Evolutionary conservation across 2,797 vertebrate species (phyloP).

Genomic region (Intellagama lesueurii): DNA sequence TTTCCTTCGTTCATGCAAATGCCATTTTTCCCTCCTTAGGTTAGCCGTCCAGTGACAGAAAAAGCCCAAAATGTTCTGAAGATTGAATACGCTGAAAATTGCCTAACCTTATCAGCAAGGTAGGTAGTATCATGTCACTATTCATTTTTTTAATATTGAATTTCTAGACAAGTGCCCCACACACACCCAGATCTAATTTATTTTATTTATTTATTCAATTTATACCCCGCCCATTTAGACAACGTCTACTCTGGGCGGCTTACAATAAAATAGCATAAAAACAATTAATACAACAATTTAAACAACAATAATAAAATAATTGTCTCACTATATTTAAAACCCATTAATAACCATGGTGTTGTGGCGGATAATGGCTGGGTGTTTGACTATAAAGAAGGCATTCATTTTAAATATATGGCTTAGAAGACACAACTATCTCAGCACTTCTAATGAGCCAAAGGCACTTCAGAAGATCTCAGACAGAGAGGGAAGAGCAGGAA

Average conservation of each 20-base stretch:
- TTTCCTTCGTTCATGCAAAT: conserved; percentile 19
- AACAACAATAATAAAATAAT: too few relatives aligned
- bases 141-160: conserved; percentile 12
- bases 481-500: conserved; percentile 43
- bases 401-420: conserved; percentile 21
- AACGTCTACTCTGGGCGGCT: too few relatives aligned
- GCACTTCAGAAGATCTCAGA: conserved; percentile 35
- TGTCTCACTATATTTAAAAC: conserved; percentile 40
- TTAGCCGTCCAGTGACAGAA: conserved; percentile 88
- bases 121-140: conserved; percentile 79
- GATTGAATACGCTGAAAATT: conserved; percentile 88
- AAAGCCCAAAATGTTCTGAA: conserved; percentile 87
- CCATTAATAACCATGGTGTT: conserved; percentile 4
- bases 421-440: conserved; percentile 43
- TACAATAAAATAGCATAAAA: too few relatives aligned
- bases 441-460: conserved; percentile 13
- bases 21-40: conserved; percentile 79
- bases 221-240: too few relatives aligned
- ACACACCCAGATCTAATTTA: conserved; percentile 4
- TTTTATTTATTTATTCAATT: too few relatives aligned
- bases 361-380: conserved; percentile 29
- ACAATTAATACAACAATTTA: too few relatives aligned
- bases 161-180: conserved; percentile 14
- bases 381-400: conserved; percentile 38
- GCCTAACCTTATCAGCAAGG: conserved; percentile 91